Evolutionary conservation across 2,888 invertebrate species (phyloP).

Genomic region (Chrysolina haemoptera): DNA sequence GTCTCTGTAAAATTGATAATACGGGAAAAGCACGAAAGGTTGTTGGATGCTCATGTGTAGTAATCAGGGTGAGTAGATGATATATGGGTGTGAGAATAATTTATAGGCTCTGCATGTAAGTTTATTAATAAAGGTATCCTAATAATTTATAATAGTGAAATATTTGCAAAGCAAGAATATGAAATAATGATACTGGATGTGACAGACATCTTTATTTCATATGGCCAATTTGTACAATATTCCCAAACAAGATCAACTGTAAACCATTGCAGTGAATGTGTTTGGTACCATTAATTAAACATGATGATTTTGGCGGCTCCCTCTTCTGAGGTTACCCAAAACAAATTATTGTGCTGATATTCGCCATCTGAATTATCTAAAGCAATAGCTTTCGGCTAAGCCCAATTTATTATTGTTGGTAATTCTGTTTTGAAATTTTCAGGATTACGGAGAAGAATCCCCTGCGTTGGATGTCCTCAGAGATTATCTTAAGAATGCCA

Average conservation of each 20-base stretch:
- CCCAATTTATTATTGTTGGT: constrained; percentile 51
- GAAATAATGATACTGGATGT: too few relatives aligned
- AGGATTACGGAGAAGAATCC: constrained; percentile 98
- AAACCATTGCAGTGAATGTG: too few relatives aligned
- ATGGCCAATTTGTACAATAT: too few relatives aligned
- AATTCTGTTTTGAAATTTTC: constrained; percentile 74
- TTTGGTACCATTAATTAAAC: constrained; percentile 22
- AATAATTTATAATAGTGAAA: too few relatives aligned
- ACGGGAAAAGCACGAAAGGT: constrained; percentile 99
- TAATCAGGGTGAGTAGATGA: constrained; percentile 83
- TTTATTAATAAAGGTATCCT: too few relatives aligned
- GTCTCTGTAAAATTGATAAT: constrained; percentile 99
- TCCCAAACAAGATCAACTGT: too few relatives aligned
- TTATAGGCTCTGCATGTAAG: too few relatives aligned
- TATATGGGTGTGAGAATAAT: too few relatives aligned
- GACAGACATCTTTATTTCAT: too few relatives aligned
- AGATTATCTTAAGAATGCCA: constrained; percentile 92
- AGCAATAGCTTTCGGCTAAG: constrained; percentile 24
- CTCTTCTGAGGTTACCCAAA: constrained; percentile 66
- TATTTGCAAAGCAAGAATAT: too few relatives aligned
- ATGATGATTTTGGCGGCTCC: constrained; percentile 66
- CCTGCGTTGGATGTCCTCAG: constrained; percentile 95
- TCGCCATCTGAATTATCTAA: constrained; percentile 56
- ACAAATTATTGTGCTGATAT: constrained; percentile 57
- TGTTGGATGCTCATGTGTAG: constrained; percentile 98